phyloP scores from a whole-genome alignment of 2,113 vertebrate species.

The Malurus melanocephalus region DNA sequence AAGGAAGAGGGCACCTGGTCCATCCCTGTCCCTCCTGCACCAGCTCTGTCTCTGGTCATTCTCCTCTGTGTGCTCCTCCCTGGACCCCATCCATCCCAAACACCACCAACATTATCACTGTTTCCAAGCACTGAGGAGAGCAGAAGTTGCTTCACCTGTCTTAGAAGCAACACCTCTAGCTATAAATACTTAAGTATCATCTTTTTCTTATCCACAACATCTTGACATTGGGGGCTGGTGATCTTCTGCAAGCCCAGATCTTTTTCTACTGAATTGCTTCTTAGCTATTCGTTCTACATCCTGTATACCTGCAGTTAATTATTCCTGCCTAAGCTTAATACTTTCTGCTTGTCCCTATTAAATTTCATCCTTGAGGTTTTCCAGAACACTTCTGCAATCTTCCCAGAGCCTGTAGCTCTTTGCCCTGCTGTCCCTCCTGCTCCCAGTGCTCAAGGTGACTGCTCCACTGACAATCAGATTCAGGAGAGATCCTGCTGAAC shows the following conservation, averaged over 20 bases:
- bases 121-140: neutral
- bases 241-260: slow-evolving; percentile 18
- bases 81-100: neutral
- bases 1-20: neutral
- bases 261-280: slow-evolving; percentile 47
- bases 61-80: neutral
- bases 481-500: neutral
- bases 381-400: slow-evolving; percentile 36
- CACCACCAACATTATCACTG: neutral
- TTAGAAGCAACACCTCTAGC: neutral
- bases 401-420: neutral
- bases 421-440: accelerated
- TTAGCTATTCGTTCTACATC: slow-evolving; percentile 33
- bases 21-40: neutral
- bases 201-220: neutral
- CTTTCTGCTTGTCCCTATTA: slow-evolving; percentile 45
- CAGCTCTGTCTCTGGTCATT: neutral
- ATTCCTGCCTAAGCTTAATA: slow-evolving; percentile 62
- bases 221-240: slow-evolving; percentile 20
- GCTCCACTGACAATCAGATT: neutral
- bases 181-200: neutral
- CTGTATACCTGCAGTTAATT: slow-evolving; percentile 48
- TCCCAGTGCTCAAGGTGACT: neutral
- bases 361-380: slow-evolving; percentile 48
- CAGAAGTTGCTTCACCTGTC: neutral